phyloP scores from a whole-genome alignment of 2,888 invertebrate genomes.

The Bombylius discolor region DNA sequence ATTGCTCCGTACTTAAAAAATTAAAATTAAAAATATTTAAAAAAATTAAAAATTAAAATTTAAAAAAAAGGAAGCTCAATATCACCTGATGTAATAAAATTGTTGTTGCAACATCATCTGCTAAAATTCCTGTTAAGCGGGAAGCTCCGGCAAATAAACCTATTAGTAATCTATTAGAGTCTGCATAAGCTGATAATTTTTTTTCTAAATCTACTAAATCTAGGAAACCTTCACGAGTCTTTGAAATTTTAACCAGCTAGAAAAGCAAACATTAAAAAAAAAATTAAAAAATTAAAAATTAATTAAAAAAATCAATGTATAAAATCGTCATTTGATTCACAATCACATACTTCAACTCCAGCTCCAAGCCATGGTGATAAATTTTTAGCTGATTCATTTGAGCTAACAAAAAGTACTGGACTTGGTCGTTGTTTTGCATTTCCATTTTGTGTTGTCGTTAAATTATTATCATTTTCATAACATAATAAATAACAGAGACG shows the following conservation, averaged over 20 bases:
- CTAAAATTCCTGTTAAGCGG: conserved; percentile 76
- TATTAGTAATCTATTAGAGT: conserved; percentile 53
- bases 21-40: background rate
- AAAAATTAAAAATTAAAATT: background rate
- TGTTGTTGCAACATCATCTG: conserved; percentile 72
- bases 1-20: conserved; percentile 52
- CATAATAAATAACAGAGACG: conserved; percentile 13
- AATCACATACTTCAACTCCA: conserved; percentile 52
- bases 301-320: conserved; percentile 2
- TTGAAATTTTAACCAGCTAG: conserved; percentile 64
- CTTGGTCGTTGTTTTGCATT: background rate
- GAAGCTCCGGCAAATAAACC: conserved; percentile 81
- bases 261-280: conserved; percentile 9
- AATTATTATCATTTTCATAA: background rate
- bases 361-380: conserved; percentile 72
- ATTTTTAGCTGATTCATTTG: conserved; percentile 61
- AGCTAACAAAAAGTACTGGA: conserved; percentile 39
- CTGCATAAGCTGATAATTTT: conserved; percentile 49
- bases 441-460: background rate
- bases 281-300: background rate
- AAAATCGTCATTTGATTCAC: background rate
- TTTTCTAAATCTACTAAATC: conserved; percentile 64
- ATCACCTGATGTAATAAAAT: conserved; percentile 53
- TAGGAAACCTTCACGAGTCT: conserved; percentile 65
- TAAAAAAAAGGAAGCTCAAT: background rate